A percentile compares a stretch with the other conserved stretches of the same genome.
These are phyloP conservation scores for Falco peregrinus DNA, from an alignment of 2,797 vertebrate species.

Conservation along the genomic window DNA sequence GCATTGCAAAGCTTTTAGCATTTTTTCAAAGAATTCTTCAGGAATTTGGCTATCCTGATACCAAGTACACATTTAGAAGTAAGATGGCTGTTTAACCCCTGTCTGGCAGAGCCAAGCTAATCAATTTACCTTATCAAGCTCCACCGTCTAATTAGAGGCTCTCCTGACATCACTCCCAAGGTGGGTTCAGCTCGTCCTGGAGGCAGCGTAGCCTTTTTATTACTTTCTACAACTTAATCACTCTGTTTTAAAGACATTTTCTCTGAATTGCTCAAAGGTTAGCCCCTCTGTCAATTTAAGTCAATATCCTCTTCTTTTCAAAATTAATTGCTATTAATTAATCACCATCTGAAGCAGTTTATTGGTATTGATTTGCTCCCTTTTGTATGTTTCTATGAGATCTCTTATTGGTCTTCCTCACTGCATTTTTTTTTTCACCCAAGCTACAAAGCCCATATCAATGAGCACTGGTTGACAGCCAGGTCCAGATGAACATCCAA, in stretches of 20 bases:
- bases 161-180: background rate
- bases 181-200: background rate
- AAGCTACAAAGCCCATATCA: background rate
- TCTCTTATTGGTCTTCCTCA: background rate
- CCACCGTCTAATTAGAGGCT: background rate
- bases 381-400: slow-evolving; percentile 57
- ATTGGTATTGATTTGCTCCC: slow-evolving; percentile 66
- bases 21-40: background rate
- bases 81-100: background rate
- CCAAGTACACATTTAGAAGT: background rate
- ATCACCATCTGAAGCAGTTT: slow-evolving; percentile 68
- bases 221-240: slow-evolving; percentile 70
- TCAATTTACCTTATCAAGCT: slow-evolving; percentile 28
- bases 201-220: slow-evolving; percentile 32
- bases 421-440: background rate
- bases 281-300: slow-evolving; percentile 61
- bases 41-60: background rate
- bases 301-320: slow-evolving; percentile 69
- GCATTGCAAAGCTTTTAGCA: background rate
- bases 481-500: background rate
- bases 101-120: background rate
- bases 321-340: slow-evolving; percentile 76
- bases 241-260: slow-evolving; percentile 63
- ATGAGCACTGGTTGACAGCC: background rate
- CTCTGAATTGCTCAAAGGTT: slow-evolving; percentile 66